phyloP scores from a whole-genome alignment of 2,797 vertebrate species.

The Pseudocheirus occidentalis region DNA sequence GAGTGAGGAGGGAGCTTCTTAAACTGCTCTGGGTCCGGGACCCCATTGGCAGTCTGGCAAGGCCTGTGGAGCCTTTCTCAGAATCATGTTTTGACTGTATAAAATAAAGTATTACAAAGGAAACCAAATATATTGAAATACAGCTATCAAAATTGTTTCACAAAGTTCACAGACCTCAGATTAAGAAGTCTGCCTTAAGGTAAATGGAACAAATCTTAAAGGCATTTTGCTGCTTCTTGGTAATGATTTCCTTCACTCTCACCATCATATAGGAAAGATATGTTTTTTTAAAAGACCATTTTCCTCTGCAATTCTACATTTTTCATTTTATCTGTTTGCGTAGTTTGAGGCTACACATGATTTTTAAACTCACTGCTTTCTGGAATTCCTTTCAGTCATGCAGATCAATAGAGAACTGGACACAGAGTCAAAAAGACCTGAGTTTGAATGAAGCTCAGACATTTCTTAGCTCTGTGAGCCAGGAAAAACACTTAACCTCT shows the following conservation, averaged over 20 bases:
- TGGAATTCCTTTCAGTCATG: background rate
- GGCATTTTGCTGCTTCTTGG: background rate
- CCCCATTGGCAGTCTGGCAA: background rate
- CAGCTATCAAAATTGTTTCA: background rate
- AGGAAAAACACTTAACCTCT: background rate
- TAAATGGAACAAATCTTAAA: background rate
- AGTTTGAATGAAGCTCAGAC: background rate
- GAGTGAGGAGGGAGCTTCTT: background rate
- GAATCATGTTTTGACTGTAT: background rate
- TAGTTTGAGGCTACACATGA: background rate
- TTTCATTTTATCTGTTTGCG: background rate
- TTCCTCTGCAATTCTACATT: background rate
- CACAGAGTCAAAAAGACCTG: background rate
- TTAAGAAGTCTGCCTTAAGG: background rate
- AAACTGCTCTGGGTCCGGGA: background rate
- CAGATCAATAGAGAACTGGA: background rate
- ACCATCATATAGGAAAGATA: background rate
- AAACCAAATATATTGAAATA: background rate
- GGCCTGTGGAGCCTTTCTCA: background rate
- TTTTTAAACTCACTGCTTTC: background rate
- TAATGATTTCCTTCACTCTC: background rate
- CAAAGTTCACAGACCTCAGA: background rate
- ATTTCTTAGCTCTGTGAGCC: background rate
- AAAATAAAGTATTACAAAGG: background rate
- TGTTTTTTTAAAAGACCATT: background rate